phyloP scores from a whole-genome alignment of 2,888 invertebrate species.

The Zygaena filipendulae region DNA sequence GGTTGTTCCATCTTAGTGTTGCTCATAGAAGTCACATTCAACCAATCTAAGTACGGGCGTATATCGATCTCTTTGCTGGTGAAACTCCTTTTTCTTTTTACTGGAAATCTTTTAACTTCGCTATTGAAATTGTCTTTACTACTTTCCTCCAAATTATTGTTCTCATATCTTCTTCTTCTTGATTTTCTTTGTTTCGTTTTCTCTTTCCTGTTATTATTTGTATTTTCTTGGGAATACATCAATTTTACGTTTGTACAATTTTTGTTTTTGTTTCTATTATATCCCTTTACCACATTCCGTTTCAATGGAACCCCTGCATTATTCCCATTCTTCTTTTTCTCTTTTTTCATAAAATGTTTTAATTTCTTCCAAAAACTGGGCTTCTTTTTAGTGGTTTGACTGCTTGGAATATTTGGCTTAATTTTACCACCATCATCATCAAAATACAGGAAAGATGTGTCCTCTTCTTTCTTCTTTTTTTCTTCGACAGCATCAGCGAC shows the following conservation, averaged over 20 bases:
- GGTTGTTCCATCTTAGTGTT: too few relatives aligned
- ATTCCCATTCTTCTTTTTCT: background rate
- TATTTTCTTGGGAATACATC: too few relatives aligned
- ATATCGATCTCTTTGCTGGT: background rate
- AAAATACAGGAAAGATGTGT: conserved; percentile 10
- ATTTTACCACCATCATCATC: too few relatives aligned
- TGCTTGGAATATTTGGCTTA: conserved; percentile 4
- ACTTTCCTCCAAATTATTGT: background rate
- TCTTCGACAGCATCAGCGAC: conserved; percentile 6
- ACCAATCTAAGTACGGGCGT: conserved; percentile 2
- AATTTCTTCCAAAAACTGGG: background rate
- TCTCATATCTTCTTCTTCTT: background rate
- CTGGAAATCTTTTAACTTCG: background rate
- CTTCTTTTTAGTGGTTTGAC: background rate
- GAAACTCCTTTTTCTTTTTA: background rate
- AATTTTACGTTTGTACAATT: background rate
- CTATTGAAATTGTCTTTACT: too few relatives aligned
- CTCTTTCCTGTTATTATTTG: background rate
- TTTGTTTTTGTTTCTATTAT: background rate
- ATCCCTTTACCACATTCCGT: background rate
- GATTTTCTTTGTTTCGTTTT: background rate
- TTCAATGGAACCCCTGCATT: background rate
- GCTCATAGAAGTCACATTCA: background rate
- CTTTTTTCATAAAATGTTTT: background rate
- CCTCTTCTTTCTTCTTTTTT: conserved; percentile 9